Evolutionary conservation across 2,113 vertebrate species (phyloP), one percentile per base, ranked within the genome.

Genomic region (Anthoscopus minutus): DNA sequence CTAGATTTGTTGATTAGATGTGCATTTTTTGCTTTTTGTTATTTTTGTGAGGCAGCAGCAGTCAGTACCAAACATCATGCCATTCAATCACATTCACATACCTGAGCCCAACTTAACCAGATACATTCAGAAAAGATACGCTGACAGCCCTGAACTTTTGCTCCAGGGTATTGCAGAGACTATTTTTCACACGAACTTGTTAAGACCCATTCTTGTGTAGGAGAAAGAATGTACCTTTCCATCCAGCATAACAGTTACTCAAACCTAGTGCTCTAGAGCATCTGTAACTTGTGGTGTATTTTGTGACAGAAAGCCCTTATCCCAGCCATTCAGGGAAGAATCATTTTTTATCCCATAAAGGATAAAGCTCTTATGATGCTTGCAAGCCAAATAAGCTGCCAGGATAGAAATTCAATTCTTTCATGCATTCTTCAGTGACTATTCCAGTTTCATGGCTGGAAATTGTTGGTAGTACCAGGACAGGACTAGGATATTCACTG

Each of bases 351-450:
- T 91, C 77, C 65, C 56, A 22, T 83, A 81, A 81, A 81, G 56
- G 38, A 73, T 65, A 93, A 95, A 88, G 71, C 54, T 88, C 47
- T 90, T 81, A 51, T 62, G 56, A 74, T 81, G 35, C 60, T 94
- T 94, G 83, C 88, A 83, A 88, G 69, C 56, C 64, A 0, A 3
- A 64, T 78, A 86, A 93, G 47, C 60, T 86, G 64, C 78, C 64
- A 88, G 72, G 72, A 78, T 56, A 91, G 85, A 83, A 86, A 88
- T n/a, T 83, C 27, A 90, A 64, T 84, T 88, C 60, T 71, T 96
- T 81, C 71, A 70, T 6, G 8, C 67, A 44, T 90, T 86, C 76
- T 86, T 90, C 80, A 81, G 88, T 54, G 53, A 67, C 64, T 94
- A 88, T 86, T 64, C 48, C 90, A 60, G 28, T 45, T 96, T 81